Evolutionary conservation across 2,888 invertebrate species (phyloP), one percentile per base, ranked within the genome.

Genomic region (Opisthograptis luteolata): DNA sequence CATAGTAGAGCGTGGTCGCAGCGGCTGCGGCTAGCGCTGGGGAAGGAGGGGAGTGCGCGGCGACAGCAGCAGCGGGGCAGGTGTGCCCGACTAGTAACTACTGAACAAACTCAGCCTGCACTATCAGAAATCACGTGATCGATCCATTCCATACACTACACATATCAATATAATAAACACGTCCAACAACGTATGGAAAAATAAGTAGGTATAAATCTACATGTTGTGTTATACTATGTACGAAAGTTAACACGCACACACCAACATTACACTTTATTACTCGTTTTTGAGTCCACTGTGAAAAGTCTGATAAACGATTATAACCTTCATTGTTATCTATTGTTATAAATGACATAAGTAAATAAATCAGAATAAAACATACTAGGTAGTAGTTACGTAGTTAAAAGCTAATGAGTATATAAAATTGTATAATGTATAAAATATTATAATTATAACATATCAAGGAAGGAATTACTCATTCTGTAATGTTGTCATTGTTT

Each of bases 111-210:
- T 53, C 54, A 35, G 53, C 55, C 66, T 69, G 67, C 70, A 73
- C 68, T 75, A 80, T 77, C 76, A 68, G 57, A 66, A 68, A 74
- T 76, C 79, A 82, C 76, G 77, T 81, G 79, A 76, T 75, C 69
- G 50, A 60, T 58, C 60, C 64, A 60, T 62, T 52, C 42, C 41
- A 36, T 30, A 24, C 25, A 32, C 35, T 12, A 36, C 63, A 62
- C 59, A 65, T 68, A 69, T 69, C 64, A 68, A 73, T 61, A 68
- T 66, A 61, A 60, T 64, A 58, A 24, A 48, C 28, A 35, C 24
- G 20, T 40, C 35, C 24, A 41, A 27, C 24, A 40, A 45, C 34
- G 14, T 34, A 45, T 50, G 44, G 17, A 15, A 44, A 49, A 44
- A 39, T 28, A 28, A 17, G 15, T 36, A 36, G 5, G 12, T 31